Conservation (phyloP, 1,140 invertebrate species). For the Dreissena polymorpha region DNA sequence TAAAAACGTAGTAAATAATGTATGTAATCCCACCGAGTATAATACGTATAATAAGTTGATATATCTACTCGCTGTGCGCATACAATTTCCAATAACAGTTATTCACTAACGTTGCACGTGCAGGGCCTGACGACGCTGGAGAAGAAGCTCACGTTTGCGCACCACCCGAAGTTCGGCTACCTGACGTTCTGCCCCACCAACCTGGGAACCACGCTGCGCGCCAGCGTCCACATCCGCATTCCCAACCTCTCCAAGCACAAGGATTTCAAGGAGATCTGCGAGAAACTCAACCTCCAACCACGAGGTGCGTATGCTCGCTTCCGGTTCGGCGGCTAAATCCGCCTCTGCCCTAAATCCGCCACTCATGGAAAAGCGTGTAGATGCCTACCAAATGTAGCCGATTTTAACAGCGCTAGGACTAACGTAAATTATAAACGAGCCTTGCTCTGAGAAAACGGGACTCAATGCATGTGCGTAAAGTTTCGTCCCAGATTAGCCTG, state of each 20-base stretch:
- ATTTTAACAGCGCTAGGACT: background rate
- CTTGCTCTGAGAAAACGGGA: too few species aligned
- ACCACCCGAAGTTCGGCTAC: slow-evolving; percentile 92
- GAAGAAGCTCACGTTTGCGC: slow-evolving; percentile 82
- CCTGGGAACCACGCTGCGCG: slow-evolving; percentile 97
- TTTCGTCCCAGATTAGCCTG: too few species aligned
- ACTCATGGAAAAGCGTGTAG: background rate
- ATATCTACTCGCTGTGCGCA: too few species aligned
- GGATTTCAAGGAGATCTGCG: slow-evolving; percentile 68
- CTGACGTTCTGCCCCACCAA: slow-evolving; percentile 99
- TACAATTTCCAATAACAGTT: too few species aligned
- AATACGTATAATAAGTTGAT: too few species aligned
- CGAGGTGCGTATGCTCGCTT: slow-evolving; percentile 62
- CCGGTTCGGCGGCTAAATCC: background rate
- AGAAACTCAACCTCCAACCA: slow-evolving; percentile 69
- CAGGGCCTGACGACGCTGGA: slow-evolving; percentile 84
- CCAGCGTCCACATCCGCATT: slow-evolving; percentile 98
- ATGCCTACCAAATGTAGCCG: background rate
- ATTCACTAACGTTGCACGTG: background rate
- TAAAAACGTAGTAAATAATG: too few species aligned
- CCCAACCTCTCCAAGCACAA: slow-evolving; percentile 91
- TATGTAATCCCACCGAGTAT: too few species aligned
- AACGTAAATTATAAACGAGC: background rate
- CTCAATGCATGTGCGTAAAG: too few species aligned
- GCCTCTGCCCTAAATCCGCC: background rate